These are phyloP conservation scores for Mustela nigripes DNA, from an alignment of 2,113 vertebrate genomes.

Conservation along the genomic window DNA sequence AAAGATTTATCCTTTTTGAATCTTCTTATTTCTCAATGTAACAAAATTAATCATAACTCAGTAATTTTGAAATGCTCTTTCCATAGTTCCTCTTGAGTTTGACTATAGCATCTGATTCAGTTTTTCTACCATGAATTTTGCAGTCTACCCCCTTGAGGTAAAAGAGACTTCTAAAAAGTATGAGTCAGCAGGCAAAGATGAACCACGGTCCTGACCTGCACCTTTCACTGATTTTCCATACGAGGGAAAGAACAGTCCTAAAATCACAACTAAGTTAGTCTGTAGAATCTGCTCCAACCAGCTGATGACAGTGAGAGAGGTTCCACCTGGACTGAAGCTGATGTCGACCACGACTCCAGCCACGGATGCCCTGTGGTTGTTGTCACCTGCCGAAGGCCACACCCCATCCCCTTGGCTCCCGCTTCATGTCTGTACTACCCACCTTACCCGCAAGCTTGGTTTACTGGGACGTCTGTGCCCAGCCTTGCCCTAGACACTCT, in stretches of 20 bases:
- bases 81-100: neutral
- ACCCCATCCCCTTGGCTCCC: neutral
- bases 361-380: fast-evolving
- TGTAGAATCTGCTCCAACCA: neutral
- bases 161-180: neutral
- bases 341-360: neutral
- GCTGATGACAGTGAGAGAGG: neutral
- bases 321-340: neutral
- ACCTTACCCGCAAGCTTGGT: neutral
- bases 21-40: neutral
- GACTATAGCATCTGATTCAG: neutral
- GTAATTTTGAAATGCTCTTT: neutral
- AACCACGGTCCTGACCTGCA: neutral
- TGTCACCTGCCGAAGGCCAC: neutral
- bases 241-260: neutral
- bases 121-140: neutral
- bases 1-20: neutral
- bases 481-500: neutral
- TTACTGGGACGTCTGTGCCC: neutral
- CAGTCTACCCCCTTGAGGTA: neutral
- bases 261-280: neutral
- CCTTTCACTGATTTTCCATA: neutral
- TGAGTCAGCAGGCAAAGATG: neutral
- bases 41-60: neutral
- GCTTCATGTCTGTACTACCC: neutral